phyloP scores from a whole-genome alignment of 2,113 vertebrate genomes.

The Lichenostomus cassidix region DNA sequence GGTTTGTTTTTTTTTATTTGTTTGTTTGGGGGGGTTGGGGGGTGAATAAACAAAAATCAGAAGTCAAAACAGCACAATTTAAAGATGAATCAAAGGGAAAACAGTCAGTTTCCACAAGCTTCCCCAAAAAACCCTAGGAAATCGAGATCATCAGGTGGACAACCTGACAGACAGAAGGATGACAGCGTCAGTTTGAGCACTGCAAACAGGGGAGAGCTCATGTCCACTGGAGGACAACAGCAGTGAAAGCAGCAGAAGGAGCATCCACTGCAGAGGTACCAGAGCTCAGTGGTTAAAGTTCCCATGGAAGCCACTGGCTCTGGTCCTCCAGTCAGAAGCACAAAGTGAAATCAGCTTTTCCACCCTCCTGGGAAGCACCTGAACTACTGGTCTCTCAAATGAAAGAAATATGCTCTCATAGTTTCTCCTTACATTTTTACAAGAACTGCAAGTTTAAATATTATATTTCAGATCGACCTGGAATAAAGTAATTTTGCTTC shows the following conservation, averaged over 20 bases:
- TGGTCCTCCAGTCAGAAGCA: not conserved
- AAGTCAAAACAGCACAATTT: not conserved
- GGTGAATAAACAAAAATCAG: not conserved
- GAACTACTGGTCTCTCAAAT: not conserved
- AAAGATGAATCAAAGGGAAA: not conserved
- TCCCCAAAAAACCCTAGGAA: not conserved
- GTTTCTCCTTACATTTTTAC: not conserved
- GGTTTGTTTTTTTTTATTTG: not conserved
- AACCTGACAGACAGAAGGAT: not conserved
- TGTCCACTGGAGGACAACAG: not conserved
- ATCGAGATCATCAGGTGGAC: not conserved
- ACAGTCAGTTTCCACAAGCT: not conserved
- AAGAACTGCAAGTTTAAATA: not conserved
- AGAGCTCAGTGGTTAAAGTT: not conserved
- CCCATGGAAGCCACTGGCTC: not conserved
- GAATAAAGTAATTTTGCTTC: not conserved
- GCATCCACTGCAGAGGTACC: not conserved
- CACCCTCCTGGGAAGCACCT: fast-evolving
- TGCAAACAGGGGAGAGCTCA: not conserved
- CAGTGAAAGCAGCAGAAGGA: not conserved
- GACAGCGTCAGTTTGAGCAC: not conserved
- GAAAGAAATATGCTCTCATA: not conserved
- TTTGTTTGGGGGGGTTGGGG: fast-evolving
- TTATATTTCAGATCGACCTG: not conserved
- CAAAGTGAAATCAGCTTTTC: not conserved